phyloP scores from a whole-genome alignment of 2,888 invertebrate genomes.

The Drosophila rellima region DNA sequence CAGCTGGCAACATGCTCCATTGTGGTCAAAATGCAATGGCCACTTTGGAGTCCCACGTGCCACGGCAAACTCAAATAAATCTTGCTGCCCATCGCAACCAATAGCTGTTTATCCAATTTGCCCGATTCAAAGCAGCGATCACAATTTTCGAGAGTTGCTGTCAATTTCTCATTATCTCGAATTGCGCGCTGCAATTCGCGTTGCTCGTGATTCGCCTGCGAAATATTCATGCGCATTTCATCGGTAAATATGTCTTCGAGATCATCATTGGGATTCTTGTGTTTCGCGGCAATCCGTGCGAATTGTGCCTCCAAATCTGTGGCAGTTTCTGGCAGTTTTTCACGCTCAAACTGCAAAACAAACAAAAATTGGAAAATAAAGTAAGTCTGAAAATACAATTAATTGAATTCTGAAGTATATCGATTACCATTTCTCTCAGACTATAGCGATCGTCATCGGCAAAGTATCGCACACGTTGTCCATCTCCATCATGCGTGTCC shows the following conservation, averaged over 20 bases:
- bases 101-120: conserved; percentile 87
- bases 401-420: background rate
- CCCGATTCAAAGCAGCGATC: conserved; percentile 93
- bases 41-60: conserved; percentile 92
- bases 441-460: conserved; percentile 95
- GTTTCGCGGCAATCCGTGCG: conserved; percentile 90
- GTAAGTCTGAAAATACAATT: background rate
- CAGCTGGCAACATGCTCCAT: conserved; percentile 92
- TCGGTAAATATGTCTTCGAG: conserved; percentile 94
- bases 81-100: conserved; percentile 89
- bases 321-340: conserved; percentile 90
- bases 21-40: conserved; percentile 95
- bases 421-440: conserved; percentile 91
- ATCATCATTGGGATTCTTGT: conserved; percentile 89
- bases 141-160: conserved; percentile 92
- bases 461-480: conserved; percentile 93
- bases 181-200: conserved; percentile 90
- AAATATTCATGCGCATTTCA: conserved; percentile 90
- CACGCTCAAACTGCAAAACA: conserved; percentile 89
- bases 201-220: conserved; percentile 88
- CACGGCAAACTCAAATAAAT: conserved; percentile 94
- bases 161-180: conserved; percentile 90
- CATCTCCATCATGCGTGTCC: conserved; percentile 90
- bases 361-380: background rate
- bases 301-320: conserved; percentile 93